These are phyloP conservation scores for Oxyscelio sp. DNA, from an alignment of 2,888 invertebrate species.

Conservation along the genomic window DNA sequence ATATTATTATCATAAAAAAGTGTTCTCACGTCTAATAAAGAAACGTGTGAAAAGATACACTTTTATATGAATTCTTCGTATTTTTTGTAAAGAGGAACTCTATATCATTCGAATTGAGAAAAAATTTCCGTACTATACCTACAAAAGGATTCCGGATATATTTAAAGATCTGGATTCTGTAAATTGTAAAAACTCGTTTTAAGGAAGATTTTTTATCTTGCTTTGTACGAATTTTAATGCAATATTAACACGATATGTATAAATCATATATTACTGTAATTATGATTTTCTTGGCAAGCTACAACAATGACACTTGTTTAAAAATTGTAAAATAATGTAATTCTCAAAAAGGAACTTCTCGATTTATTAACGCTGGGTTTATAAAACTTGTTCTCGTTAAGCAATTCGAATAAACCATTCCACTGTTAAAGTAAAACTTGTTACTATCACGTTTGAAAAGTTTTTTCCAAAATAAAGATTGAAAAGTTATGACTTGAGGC, in stretches of 20 bases:
- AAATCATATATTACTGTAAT: slow-evolving; percentile 3
- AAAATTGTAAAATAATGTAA: not conserved
- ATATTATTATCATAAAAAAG: slow-evolving; percentile 65
- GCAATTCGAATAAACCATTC: not conserved
- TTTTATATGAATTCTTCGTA: slow-evolving; percentile 49
- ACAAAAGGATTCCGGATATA: slow-evolving; percentile 46
- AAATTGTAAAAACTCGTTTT: slow-evolving; percentile 17
- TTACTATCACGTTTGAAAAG: slow-evolving; percentile 4
- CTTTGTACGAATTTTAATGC: not conserved
- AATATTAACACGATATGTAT: not conserved
- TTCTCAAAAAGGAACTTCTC: not conserved
- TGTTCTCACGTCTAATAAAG: slow-evolving; percentile 35
- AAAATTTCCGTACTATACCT: slow-evolving; percentile 19
- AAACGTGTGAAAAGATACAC: slow-evolving; percentile 58
- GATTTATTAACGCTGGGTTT: not conserved
- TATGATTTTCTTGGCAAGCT: not conserved
- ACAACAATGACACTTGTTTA: not conserved
- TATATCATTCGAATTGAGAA: slow-evolving; percentile 25
- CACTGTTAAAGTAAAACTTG: not conserved
- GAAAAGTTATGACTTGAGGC: slow-evolving; percentile 1
- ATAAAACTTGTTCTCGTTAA: slow-evolving; percentile 1
- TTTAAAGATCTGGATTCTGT: not conserved
- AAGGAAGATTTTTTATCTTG: not conserved
- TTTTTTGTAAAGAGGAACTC: slow-evolving; percentile 38
- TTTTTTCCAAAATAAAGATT: not conserved